Percentiles rank a stretch among this genome's conserved stretches.
These are phyloP conservation scores for Ageneiosus marmoratus DNA, from an alignment of 2,113 vertebrate genomes.

Conservation along the genomic window DNA sequence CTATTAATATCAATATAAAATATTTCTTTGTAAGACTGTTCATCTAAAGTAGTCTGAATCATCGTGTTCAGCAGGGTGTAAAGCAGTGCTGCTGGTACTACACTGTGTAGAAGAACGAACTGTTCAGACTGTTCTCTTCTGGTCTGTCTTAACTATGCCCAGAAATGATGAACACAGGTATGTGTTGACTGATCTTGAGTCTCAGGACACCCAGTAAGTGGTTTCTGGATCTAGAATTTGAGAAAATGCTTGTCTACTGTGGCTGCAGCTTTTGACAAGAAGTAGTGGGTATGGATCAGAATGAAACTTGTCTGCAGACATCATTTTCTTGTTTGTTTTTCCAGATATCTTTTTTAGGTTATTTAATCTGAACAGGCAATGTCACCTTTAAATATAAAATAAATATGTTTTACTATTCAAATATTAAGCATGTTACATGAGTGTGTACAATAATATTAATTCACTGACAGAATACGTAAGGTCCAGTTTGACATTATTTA, in stretches of 20 bases:
- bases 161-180: constrained; percentile 56
- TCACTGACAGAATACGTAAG: background rate
- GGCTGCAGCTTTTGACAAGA: constrained; percentile 4
- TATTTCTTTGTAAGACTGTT: background rate
- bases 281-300: background rate
- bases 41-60: constrained; percentile 62
- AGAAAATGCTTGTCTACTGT: background rate
- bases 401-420: background rate
- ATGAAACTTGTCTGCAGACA: background rate
- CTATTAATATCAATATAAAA: background rate
- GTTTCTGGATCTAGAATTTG: constrained; percentile 32
- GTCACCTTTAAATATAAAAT: background rate
- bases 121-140: constrained; percentile 57
- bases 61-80: constrained; percentile 54
- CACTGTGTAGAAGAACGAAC: constrained; percentile 63
- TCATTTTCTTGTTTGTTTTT: background rate
- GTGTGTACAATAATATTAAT: too few relatives aligned
- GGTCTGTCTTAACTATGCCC: constrained; percentile 54
- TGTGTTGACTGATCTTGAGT: constrained; percentile 55
- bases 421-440: background rate
- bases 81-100: constrained; percentile 28
- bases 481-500: background rate
- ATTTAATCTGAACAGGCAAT: background rate
- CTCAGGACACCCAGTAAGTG: constrained; percentile 42
- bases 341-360: background rate